Percentiles rank a stretch among this genome's conserved stretches.
phyloP scores from a whole-genome alignment of 2,113 vertebrate genomes.

The Sterna hirundo region DNA sequence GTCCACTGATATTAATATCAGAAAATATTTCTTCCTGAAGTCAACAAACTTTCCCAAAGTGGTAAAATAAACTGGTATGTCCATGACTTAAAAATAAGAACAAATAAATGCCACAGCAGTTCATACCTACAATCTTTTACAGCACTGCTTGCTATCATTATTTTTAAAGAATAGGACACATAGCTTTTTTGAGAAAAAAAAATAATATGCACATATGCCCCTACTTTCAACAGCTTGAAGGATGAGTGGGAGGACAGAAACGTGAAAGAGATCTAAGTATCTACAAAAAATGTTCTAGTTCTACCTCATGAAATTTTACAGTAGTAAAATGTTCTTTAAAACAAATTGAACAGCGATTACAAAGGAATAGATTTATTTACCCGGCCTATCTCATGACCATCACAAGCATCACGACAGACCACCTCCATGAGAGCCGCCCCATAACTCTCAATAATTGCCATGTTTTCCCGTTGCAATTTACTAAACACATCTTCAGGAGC shows the following conservation, averaged over 20 bases:
- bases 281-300: background rate
- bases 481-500: conserved; percentile 95
- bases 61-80: background rate
- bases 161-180: background rate
- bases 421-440: conserved; percentile 96
- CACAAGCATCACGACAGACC: conserved; percentile 94
- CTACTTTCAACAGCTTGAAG: background rate
- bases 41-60: background rate
- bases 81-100: background rate
- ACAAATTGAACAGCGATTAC: background rate
- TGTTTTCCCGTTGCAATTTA: conserved; percentile 93
- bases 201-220: background rate
- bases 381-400: conserved; percentile 94
- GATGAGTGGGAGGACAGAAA: background rate
- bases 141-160: background rate
- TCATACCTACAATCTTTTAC: background rate
- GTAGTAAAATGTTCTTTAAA: background rate
- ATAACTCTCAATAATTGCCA: conserved; percentile 94
- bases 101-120: background rate
- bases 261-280: background rate
- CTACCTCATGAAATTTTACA: background rate
- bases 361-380: conserved; percentile 64
- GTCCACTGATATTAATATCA: background rate
- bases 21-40: background rate
- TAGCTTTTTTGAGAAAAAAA: background rate